Conservation (phyloP, 2,113 vertebrate species). For the Dipodomys ordii region DNA sequence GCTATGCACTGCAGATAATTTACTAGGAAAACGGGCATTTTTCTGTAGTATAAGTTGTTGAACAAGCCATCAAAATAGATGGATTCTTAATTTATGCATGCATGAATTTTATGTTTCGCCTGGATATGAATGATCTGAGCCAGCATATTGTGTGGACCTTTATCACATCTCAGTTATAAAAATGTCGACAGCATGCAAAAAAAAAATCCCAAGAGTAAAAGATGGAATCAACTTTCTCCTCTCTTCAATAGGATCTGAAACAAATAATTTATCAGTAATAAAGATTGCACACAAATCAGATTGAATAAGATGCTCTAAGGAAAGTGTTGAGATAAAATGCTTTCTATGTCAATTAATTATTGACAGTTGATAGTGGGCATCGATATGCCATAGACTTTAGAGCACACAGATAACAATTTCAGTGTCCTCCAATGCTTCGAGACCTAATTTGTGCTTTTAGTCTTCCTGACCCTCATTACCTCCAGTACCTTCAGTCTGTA, state of each 20-base stretch:
- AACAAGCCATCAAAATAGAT: conserved; percentile 33
- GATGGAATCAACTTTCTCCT: background rate
- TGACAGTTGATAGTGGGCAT: background rate
- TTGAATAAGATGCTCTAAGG: background rate
- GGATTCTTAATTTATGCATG: conserved; percentile 42
- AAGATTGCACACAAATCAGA: background rate
- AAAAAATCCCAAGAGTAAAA: background rate
- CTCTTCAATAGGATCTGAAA: background rate
- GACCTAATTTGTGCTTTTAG: background rate
- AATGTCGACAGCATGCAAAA: background rate
- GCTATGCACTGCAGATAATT: conserved; percentile 21
- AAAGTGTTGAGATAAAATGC: background rate
- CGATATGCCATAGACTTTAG: background rate
- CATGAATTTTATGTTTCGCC: background rate
- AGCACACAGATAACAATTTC: background rate
- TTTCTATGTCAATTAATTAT: background rate
- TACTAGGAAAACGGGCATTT: background rate
- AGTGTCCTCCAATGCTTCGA: background rate
- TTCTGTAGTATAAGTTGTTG: background rate
- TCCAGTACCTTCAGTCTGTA: background rate
- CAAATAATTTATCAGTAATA: conserved; percentile 15
- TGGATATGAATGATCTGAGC: background rate
- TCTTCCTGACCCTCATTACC: background rate
- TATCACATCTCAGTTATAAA: background rate
- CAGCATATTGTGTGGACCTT: background rate